Base-by-base conservation (phyloP, 2,888 invertebrate species). In the Amblyjoppa proteus region DNA sequence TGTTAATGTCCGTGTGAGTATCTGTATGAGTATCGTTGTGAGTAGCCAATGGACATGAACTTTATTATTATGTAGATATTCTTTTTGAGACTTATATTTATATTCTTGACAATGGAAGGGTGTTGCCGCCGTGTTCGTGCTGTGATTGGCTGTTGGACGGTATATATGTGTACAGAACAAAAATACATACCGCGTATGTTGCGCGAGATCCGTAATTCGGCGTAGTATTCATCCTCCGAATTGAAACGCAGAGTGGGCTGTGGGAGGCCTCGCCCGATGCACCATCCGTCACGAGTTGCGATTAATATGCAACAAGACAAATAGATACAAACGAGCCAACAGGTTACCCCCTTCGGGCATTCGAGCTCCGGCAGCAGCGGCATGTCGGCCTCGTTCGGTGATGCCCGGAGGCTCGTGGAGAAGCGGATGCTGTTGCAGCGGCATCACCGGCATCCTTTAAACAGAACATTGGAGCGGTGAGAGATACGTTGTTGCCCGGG, bases 301-400 rank as follows among this genome's bases (percentile, higher is more conserved):
- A 85, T 88, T 85, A 85, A 88, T 88, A 87, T 84, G 81, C 77
- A 85, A 76, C 79, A 85, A 88, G 87, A 87, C 86, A 87, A 88
- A 87, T 87, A 81, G 87, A 84, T 86, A 87, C 86, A 87, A 87
- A 88, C 87, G 83, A 85, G 88, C 88, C 89, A 90, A 90, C 90
- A 89, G 89, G 89, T 91, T 89, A 88, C 73, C 71, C 78, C 81
- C 45, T 79, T 73, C 76, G 70, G 81, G 66, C 82, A 81, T 85
- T 81, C 56, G 20, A 83, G 28, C 73, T 66, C 58, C 69, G 61
- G 31, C 64, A 31, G 69, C 38, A 74, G 45, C 68, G 34, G 76
- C 66, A 31, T 70, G 64, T 75, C 34, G 56, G 58, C 61, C 73
- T 78, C 78, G 84, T 78, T 84, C 74, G 69, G 61, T 66, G 70